Conservation (phyloP, 2,113 vertebrate species). For the Lepus europaeus region DNA sequence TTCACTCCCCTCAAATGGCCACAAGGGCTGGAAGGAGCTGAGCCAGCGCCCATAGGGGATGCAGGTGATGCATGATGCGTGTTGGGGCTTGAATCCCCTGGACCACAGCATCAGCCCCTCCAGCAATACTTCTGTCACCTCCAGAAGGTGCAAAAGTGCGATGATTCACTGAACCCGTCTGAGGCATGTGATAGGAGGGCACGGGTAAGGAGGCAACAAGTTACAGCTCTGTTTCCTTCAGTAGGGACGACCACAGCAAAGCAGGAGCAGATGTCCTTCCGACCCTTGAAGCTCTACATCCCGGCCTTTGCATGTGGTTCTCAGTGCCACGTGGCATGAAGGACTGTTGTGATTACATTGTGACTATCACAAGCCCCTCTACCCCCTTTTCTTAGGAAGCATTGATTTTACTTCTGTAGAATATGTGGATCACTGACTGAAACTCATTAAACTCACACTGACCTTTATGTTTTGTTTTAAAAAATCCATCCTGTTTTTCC, state of each 20-base stretch:
- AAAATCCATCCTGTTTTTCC: not conserved
- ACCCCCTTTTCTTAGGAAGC: no score
- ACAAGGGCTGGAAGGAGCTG: no score
- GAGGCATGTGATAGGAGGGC: not conserved
- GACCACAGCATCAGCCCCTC: no score
- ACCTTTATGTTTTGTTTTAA: not conserved
- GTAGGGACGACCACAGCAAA: no score
- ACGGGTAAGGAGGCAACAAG: rapidly evolving
- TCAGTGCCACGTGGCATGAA: rapidly evolving
- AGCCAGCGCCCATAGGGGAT: no score
- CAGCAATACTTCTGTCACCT: not conserved
- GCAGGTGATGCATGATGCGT: no score
- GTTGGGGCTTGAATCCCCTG: no score
- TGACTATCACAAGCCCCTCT: no score
- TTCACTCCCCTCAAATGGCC: no score
- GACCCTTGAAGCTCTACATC: no score
- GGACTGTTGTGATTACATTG: not conserved
- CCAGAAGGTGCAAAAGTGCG: not conserved
- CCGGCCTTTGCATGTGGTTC: not conserved
- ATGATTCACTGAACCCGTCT: not conserved
- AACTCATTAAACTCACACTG: not conserved
- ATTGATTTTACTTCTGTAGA: not conserved
- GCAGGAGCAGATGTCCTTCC: no score
- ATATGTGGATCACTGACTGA: not conserved
- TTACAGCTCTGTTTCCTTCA: no score